Evolutionary conservation across 2,113 vertebrate genomes (phyloP), one percentile per base, ranked within the genome.

Genomic region (Sinocyclocheilus maitianheensis): DNA sequence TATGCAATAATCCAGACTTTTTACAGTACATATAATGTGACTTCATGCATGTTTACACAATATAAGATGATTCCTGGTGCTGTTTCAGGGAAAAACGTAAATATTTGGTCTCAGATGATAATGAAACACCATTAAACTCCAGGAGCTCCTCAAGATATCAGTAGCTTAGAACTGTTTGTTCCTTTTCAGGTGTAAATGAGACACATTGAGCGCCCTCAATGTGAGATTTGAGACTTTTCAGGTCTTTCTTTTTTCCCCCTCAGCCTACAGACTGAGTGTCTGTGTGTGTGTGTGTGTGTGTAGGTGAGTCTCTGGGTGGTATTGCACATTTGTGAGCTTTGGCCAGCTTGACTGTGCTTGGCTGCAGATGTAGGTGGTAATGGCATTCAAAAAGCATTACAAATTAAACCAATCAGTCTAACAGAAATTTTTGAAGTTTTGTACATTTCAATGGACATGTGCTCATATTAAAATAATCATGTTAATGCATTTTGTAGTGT

Each of bases 261-360:
- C 2, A 48, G 26, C 51, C 77, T 79, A 11, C 26, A 13, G 48
- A 53, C n/a, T 53, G 48, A 13, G 48, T 51, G 48, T 51, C 11
- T 13, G 48, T 51, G 43, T 46, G 43, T 46, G 43, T 46, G 43
- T 46, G 43, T 46, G 74, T 76, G 74, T 76, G 74, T 76, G 74
- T 51, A n/a, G 43, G 46, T 77, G 75, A 53, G 75, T 77, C n/a
- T n/a, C n/a, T n/a, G 51, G 77, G 77, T 79, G 77, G 77, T 79
- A 30, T 60, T 12, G 13, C 77, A n/a, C 26, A 60, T 79, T 79
- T 62, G 77, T 60, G 53, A 62, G 77, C 26, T 40, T 24, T 60
- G 51, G 77, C 77, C 77, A 79, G 77, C 51, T 79, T 60, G 51
- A 37, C 8, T 60, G 53, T 79, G 62, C 37, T 65, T 69, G 80